A percentile compares a stretch with the other conserved stretches of the same genome.
These are phyloP conservation scores for Peromyscus eremicus DNA, from an alignment of 2,797 vertebrate species.

Conservation along the genomic window DNA sequence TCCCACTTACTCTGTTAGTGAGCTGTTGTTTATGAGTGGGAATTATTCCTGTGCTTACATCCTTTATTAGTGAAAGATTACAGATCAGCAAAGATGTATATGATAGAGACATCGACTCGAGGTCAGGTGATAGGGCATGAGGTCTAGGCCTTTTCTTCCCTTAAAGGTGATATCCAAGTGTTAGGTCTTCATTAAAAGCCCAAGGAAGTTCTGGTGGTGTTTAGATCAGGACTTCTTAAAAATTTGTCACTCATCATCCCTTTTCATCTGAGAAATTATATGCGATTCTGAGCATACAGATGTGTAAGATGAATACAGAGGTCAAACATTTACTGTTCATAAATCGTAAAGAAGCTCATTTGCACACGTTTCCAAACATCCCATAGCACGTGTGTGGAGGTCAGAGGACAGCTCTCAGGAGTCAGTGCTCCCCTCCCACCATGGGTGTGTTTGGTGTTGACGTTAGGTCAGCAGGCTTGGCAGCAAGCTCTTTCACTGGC, in stretches of 20 bases:
- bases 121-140: not conserved
- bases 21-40: not conserved
- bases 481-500: not conserved
- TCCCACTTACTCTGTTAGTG: not conserved
- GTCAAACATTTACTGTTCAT: not conserved
- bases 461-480: not conserved
- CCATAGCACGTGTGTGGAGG: no score
- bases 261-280: not conserved
- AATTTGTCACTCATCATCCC: not conserved
- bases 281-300: not conserved
- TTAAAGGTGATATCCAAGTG: not conserved
- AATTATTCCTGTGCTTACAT: not conserved
- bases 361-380: not conserved
- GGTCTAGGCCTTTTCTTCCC: not conserved
- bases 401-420: not conserved
- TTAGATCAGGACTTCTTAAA: not conserved
- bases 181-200: not conserved
- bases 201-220: constrained; percentile 1
- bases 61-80: not conserved
- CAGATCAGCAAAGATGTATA: no score
- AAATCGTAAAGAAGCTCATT: not conserved
- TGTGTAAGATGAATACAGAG: not conserved
- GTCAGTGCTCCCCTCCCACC: not conserved
- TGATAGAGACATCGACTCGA: not conserved
- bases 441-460: not conserved